These are phyloP conservation scores for Notolabrus celidotus DNA, from an alignment of 2,797 vertebrate genomes.

Conservation along the genomic window DNA sequence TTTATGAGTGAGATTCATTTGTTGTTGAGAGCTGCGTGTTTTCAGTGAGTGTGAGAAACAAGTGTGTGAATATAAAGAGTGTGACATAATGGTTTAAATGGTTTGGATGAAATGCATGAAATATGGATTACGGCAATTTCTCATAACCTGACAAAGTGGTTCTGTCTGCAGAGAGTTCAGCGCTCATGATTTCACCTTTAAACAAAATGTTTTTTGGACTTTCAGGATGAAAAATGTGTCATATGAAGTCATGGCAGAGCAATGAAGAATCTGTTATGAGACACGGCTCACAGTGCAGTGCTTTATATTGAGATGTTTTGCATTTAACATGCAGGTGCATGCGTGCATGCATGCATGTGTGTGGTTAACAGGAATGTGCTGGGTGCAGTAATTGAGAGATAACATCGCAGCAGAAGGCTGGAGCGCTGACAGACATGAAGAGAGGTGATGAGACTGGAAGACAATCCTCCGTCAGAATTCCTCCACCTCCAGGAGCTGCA, in stretches of 20 bases:
- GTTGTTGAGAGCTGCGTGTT: slow-evolving; percentile 31
- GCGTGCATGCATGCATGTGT: slow-evolving; percentile 69
- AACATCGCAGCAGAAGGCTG: slow-evolving; percentile 77
- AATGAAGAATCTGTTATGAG: slow-evolving; percentile 22
- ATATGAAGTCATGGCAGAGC: slow-evolving; percentile 34
- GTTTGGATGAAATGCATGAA: slow-evolving; percentile 54
- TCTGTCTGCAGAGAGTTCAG: slow-evolving; percentile 13
- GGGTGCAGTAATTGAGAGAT: slow-evolving; percentile 82
- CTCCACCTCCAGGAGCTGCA: slow-evolving; percentile 62
- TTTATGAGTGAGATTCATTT: slow-evolving; percentile 69
- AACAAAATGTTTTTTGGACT: slow-evolving; percentile 13
- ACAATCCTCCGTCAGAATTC: slow-evolving; percentile 52
- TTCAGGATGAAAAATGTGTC: slow-evolving; percentile 30
- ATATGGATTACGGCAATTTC: slow-evolving; percentile 47
- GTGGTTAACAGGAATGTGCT: slow-evolving; percentile 82
- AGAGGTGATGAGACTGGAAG: slow-evolving; percentile 77
- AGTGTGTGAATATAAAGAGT: slow-evolving; percentile 37
- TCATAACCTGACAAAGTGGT: slow-evolving; percentile 34
- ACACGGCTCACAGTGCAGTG: background rate
- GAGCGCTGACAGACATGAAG: slow-evolving; percentile 77
- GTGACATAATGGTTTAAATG: slow-evolving; percentile 36
- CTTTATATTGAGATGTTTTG: slow-evolving; percentile 61
- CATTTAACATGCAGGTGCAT: slow-evolving; percentile 61
- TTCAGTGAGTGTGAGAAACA: slow-evolving; percentile 46
- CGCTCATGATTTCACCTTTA: slow-evolving; percentile 10